Percentiles rank a stretch among this genome's conserved stretches.
These are phyloP conservation scores for Cosmia trapezina DNA, from an alignment of 2,888 invertebrate genomes.

Conservation along the genomic window DNA sequence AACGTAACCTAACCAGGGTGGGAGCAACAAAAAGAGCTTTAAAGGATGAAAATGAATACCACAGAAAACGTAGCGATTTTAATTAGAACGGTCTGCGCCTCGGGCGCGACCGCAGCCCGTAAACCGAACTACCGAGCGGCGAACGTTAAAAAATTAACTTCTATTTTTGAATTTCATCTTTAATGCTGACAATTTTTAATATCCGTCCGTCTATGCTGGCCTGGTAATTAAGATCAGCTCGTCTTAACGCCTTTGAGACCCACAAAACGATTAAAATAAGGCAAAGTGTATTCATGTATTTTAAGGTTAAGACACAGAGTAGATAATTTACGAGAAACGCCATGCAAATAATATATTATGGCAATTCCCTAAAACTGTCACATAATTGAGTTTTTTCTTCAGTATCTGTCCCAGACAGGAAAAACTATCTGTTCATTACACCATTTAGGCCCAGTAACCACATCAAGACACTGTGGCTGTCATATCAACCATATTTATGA, in stretches of 20 bases:
- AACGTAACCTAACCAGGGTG: constrained; percentile 83
- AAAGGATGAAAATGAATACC: constrained; percentile 88
- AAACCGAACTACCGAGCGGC: constrained; percentile 74
- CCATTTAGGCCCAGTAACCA: constrained; percentile 36
- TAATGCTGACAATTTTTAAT: constrained; percentile 70
- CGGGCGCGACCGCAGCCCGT: constrained; percentile 83
- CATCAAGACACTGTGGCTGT: constrained; percentile 34
- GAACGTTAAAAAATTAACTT: constrained; percentile 70
- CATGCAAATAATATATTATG: constrained; percentile 12
- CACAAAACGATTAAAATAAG: constrained; percentile 45
- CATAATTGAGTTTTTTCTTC: constrained; percentile 27
- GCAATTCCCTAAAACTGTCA: constrained; percentile 1
- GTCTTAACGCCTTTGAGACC: constrained; percentile 41
- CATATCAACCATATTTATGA: constrained; percentile 43
- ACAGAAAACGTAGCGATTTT: constrained; percentile 88
- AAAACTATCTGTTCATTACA: constrained; percentile 45
- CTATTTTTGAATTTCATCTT: constrained; percentile 70
- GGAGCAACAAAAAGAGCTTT: constrained; percentile 85
- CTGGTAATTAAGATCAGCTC: constrained; percentile 69
- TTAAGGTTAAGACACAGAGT: constrained; percentile 1
- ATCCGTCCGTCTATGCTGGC: constrained; percentile 65
- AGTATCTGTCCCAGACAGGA: constrained; percentile 29
- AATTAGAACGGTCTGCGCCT: constrained; percentile 86
- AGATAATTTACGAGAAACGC: constrained; percentile 10
- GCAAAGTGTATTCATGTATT: constrained; percentile 23